A percentile compares a stretch with the other conserved stretches of the same genome.
Conservation (phyloP, 37 sponge, comb jelly and placozoan genomes). For the Geodia barretti region DNA sequence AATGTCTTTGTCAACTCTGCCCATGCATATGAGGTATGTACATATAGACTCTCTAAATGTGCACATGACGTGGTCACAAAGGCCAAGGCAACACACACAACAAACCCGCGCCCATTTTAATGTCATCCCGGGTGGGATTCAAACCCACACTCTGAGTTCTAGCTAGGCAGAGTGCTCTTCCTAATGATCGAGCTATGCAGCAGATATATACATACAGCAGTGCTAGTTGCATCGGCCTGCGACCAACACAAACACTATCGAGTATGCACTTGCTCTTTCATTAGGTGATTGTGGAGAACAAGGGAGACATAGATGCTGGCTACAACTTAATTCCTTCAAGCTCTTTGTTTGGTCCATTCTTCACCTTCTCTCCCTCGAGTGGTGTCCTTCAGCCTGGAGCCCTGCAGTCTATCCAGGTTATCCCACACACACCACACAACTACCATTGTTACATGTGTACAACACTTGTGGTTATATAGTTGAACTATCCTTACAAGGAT, state of each 20-base stretch:
- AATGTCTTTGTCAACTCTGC: constrained; percentile 92
- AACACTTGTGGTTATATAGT: too few relatives aligned
- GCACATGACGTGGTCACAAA: too few relatives aligned
- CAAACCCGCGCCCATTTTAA: too few relatives aligned
- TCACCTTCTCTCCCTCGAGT: constrained; percentile 81
- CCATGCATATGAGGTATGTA: constrained; percentile 96
- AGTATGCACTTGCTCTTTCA: too few relatives aligned
- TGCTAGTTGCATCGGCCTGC: not conserved
- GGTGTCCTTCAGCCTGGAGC: constrained; percentile 86
- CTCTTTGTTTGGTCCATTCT: constrained; percentile 88
- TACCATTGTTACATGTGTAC: not conserved
- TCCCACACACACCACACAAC: not conserved
- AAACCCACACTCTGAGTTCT: too few relatives aligned
- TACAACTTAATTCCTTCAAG: constrained; percentile 52
- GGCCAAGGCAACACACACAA: too few relatives aligned
- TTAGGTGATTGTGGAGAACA: constrained; percentile 90
- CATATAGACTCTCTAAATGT: too few relatives aligned
- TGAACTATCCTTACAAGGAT: too few relatives aligned
- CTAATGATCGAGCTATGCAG: too few relatives aligned
- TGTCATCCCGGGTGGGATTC: too few relatives aligned
- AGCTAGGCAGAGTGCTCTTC: too few relatives aligned
- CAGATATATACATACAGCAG: not conserved
- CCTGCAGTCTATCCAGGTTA: constrained; percentile 90
- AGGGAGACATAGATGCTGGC: constrained; percentile 85
- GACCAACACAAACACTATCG: too few relatives aligned